These are phyloP conservation scores for Ophion obscuratus DNA, from an alignment of 2,888 invertebrate species.

Conservation along the genomic window DNA sequence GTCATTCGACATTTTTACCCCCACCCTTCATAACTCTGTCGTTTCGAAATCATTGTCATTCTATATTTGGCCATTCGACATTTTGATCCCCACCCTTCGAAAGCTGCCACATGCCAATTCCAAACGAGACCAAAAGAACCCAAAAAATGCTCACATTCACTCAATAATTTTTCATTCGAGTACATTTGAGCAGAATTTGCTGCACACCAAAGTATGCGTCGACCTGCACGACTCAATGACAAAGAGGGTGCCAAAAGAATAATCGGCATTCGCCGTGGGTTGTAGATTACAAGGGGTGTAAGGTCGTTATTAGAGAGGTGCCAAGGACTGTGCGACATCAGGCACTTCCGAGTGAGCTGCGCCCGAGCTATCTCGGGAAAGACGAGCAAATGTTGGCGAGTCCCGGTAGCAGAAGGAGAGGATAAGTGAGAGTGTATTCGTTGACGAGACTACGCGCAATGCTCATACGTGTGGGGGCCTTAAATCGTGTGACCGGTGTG, in stretches of 20 bases:
- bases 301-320: conserved; percentile 51
- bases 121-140: too few species aligned
- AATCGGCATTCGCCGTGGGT: conserved; percentile 14
- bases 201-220: not conserved
- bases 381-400: conserved; percentile 4
- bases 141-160: too few species aligned
- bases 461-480: conserved; percentile 55
- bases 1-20: too few species aligned
- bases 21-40: too few species aligned
- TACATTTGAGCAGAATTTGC: too few species aligned
- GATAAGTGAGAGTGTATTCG: conserved; percentile 11
- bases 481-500: conserved; percentile 73
- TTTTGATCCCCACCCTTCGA: too few species aligned
- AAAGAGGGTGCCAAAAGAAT: not conserved
- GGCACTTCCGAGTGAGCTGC: conserved; percentile 29
- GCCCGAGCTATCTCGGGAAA: conserved; percentile 13
- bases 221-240: not conserved
- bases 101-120: too few species aligned
- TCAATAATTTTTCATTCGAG: not conserved
- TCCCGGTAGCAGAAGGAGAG: conserved; percentile 16
- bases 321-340: conserved; percentile 32
- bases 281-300: conserved; percentile 11
- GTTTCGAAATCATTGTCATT: too few species aligned
- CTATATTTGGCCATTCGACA: too few species aligned
- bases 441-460: conserved; percentile 36